Conservation (phyloP, 2,888 invertebrate genomes). For the Actias luna region DNA sequence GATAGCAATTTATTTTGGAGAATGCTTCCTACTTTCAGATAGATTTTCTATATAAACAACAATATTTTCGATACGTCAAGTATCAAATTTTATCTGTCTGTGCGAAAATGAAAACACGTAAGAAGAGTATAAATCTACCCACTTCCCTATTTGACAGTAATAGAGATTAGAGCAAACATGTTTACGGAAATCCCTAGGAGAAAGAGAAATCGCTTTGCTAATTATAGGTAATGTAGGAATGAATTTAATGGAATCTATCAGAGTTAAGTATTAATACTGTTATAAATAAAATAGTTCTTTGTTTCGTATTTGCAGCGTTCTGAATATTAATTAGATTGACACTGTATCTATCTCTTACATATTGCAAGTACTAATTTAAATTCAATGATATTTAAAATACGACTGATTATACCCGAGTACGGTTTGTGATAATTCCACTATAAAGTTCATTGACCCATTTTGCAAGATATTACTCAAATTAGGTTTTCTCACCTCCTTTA, state of each 20-base stretch:
- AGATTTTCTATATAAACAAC: background rate
- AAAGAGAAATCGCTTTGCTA: conserved; percentile 37
- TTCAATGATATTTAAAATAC: conserved; percentile 12
- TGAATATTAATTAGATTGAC: background rate
- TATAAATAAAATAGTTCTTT: conserved; percentile 1
- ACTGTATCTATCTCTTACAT: background rate
- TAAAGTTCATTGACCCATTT: conserved; percentile 11
- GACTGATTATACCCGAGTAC: background rate
- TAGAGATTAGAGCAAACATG: conserved; percentile 21
- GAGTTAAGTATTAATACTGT: background rate
- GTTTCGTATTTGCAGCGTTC: conserved; percentile 4
- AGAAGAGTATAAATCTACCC: background rate
- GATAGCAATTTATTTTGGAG: conserved; percentile 17
- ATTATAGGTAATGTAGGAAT: conserved; percentile 20
- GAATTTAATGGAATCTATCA: conserved; percentile 15
- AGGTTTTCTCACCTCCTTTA: background rate
- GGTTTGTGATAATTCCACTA: background rate
- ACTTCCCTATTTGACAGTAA: conserved; percentile 2
- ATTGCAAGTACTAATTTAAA: conserved; percentile 7
- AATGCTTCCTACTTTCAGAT: conserved; percentile 15
- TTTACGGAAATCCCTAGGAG: conserved; percentile 41
- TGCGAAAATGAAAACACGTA: background rate
- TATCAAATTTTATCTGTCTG: background rate
- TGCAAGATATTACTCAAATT: background rate
- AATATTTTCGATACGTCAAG: background rate